Conservation (phyloP, 2,113 vertebrate species). For the Muscicapa adusta region DNA sequence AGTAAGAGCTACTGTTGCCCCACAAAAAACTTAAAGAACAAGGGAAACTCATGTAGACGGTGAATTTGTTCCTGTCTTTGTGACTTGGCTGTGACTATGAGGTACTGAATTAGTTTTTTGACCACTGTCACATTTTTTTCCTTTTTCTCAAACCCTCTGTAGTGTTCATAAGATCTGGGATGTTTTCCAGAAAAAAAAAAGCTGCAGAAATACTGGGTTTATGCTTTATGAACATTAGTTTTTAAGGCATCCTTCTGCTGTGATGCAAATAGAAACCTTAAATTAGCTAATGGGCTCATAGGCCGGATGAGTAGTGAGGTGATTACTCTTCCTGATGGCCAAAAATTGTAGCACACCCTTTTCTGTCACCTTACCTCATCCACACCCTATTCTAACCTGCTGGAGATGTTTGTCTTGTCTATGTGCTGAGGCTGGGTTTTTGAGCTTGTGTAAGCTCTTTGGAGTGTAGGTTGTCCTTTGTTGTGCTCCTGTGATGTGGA, state of each 20-base stretch:
- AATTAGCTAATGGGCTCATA: slow-evolving; percentile 33
- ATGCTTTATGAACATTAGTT: not conserved
- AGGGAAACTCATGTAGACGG: not conserved
- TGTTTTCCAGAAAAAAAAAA: accelerated
- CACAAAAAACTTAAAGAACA: not conserved
- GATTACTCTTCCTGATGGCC: slow-evolving; percentile 43
- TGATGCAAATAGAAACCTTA: slow-evolving; percentile 44
- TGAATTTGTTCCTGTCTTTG: not conserved
- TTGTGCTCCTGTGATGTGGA: not conserved
- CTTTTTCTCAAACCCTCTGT: not conserved
- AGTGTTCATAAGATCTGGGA: not conserved
- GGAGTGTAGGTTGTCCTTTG: not conserved
- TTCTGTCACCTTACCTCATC: slow-evolving; percentile 34
- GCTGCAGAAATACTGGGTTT: not conserved
- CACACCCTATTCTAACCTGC: slow-evolving; percentile 31
- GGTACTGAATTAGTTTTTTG: not conserved
- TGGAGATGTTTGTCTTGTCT: slow-evolving; percentile 8
- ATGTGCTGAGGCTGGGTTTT: not conserved
- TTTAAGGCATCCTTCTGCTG: not conserved
- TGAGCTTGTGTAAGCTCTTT: not conserved
- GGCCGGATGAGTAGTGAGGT: not conserved
- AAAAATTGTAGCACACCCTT: slow-evolving; percentile 37
- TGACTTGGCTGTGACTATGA: accelerated
- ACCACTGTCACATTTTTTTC: not conserved
- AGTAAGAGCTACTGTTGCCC: not conserved